Percentiles rank a stretch among this genome's conserved stretches.
These are phyloP conservation scores for Rotaria magnacalcarata DNA, from an alignment of 2,888 invertebrate species.

Conservation along the genomic window DNA sequence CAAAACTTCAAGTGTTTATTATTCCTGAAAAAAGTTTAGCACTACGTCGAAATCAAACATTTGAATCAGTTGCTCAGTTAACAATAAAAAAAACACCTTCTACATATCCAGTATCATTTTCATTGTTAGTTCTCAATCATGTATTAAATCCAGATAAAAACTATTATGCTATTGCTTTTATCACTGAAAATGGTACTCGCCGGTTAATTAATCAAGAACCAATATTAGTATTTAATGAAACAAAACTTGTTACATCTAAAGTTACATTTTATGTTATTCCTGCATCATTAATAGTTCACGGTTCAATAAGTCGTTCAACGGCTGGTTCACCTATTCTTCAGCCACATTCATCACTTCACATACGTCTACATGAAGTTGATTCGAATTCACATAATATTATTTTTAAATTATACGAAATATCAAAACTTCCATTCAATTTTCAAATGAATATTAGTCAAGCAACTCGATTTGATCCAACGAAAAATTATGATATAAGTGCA, in stretches of 20 bases:
- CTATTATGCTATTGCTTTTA: not conserved
- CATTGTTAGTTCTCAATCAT: not conserved
- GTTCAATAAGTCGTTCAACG: not conserved
- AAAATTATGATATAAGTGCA: not conserved
- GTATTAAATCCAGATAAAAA: not conserved
- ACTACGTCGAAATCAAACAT: not conserved
- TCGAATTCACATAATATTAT: not conserved
- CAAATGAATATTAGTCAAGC: not conserved
- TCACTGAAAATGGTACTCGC: not conserved
- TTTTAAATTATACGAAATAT: not conserved
- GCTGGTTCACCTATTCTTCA: not conserved
- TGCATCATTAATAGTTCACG: not conserved
- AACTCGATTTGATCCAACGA: not conserved
- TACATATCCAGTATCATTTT: constrained; percentile 12
- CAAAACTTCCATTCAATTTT: not conserved
- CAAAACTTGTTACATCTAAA: not conserved
- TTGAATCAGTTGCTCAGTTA: not conserved
- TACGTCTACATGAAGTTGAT: not conserved
- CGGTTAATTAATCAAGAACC: not conserved
- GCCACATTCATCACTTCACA: not conserved
- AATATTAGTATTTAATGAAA: not conserved
- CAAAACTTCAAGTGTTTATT: not conserved
- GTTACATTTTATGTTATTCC: not conserved
- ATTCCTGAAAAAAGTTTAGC: not conserved
- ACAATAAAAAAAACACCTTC: not conserved